Percentiles rank a stretch among this genome's conserved stretches.
These are phyloP conservation scores for Malurus cyaneus DNA, from an alignment of 2,113 vertebrate genomes.

Conservation along the genomic window DNA sequence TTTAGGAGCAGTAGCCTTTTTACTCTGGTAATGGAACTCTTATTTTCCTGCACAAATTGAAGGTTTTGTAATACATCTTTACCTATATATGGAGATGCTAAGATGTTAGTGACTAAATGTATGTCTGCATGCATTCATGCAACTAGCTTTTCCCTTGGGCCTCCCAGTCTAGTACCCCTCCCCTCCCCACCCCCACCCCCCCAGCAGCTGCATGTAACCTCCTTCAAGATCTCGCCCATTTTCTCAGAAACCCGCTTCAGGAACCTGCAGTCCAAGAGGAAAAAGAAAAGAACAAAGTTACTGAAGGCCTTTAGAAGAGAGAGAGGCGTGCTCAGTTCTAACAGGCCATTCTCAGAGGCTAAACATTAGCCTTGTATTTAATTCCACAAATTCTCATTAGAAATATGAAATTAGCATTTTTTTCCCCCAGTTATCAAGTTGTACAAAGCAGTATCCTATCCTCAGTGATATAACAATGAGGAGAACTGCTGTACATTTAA, in stretches of 20 bases:
- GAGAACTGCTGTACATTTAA: not conserved
- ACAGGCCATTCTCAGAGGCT: conserved; percentile 58
- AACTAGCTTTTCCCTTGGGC: conserved; percentile 79
- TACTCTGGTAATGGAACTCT: conserved; percentile 47
- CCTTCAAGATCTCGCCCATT: conserved; percentile 95
- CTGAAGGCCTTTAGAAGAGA: conserved; percentile 74
- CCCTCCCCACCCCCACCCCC: conserved; percentile 63
- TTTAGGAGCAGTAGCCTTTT: conserved; percentile 59
- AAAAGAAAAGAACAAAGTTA: conserved; percentile 89
- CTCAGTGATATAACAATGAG: conserved; percentile 1
- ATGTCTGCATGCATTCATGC: conserved; percentile 93
- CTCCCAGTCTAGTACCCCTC: conserved; percentile 69
- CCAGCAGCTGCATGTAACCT: conserved; percentile 91
- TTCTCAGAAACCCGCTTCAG: conserved; percentile 98
- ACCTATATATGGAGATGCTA: conserved; percentile 79
- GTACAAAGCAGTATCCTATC: not conserved
- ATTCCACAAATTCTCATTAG: conserved; percentile 5
- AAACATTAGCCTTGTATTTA: conserved; percentile 19
- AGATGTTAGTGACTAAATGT: conserved; percentile 84
- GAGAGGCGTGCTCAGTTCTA: conserved; percentile 69
- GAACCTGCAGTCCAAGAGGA: conserved; percentile 98
- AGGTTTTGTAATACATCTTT: conserved; percentile 64
- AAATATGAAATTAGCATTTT: not conserved
- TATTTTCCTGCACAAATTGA: conserved; percentile 63
- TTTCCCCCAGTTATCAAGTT: not conserved